Base-by-base conservation (phyloP, 2,113 vertebrate species). In the Solea senegalensis region DNA sequence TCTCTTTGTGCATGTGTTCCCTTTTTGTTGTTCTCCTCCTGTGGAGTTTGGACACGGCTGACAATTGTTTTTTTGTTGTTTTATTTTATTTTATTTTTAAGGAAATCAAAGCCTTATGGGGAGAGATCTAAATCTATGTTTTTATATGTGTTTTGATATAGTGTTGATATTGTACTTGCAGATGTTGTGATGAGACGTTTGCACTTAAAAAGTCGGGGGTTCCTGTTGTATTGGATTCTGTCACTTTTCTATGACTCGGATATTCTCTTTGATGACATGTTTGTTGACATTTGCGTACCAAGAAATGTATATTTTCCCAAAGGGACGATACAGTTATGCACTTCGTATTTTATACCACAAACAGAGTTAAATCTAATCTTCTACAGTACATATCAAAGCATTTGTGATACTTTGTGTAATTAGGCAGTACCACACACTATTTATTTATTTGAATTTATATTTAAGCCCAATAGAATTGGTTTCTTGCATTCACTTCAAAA, bases 321-420 rank as follows among this genome's bases (percentile, higher is more conserved):
- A 85, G 74, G 69, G 70, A 88, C 71, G 75, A 69, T 34, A 54
- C 67, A 76, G 16, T 87, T 84, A 89, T 92, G 92, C 93, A 92
- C 87, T 85, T 89, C 46, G 40, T 85, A 81, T 87, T 92, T 93
- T 91, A 67, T 92, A 89, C 53, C 60, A 57, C 74, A 83, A 76
- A 66, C 21, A 71, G 58, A 73, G 21, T 58, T 73, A 62, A 78
- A 73, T 69, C 53, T 48, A 60, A 80, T 78, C 67, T 81, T 90
- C 78, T 86, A 71, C 66, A 51, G 39, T 53, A 49, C 57, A 59
- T 73, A 73, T 83, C 58, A 59, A 71, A 26, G 49, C 1, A 69
- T 80, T 80, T 60, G 56, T 45, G 69, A 11, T 27, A 12, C 34
- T 9, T 78, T 74, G 52, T 74, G 52, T 81, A 70, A 90, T 87